Base-by-base conservation (phyloP, 2,888 invertebrate species). In the Drosophila suboccidentalis region DNA sequence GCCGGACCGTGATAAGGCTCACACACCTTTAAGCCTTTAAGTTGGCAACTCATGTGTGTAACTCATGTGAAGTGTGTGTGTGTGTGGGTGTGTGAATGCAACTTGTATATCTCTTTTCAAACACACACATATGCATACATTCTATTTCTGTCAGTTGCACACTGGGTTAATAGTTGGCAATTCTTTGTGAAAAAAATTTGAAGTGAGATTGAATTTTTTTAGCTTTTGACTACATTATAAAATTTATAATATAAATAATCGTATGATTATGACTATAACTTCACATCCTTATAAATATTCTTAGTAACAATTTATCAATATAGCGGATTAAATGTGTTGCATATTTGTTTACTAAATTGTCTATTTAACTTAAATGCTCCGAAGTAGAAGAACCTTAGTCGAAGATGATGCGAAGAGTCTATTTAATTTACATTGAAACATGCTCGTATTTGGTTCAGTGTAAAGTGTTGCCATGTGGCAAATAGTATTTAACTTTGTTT, bases 401-500 rank as follows among this genome's bases (percentile, higher is more conserved):
- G 22, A 22, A 4, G 22, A 22, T 22, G 22, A 3, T 22, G 22
- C 4, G 22, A 22, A 22, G 22, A 22, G 22, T 22, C 26, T 26
- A 6, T 26, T 26, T 1, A 43, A 15, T 29, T 47, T 10, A 29
- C 22, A 10, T 47, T n/a, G 32, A 34, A 8, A 26, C 6, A 26
- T 26, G 26, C 26, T 26, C 26, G 26, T 26, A 44, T 53, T 6
- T 32, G 11, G 9, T 26, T 51, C 74, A 78, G 32, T 75, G 75
- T 75, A 43, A 22, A 46, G 41, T 17, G 57, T 54, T 61, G 65
- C 62, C 65, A 69, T 64, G 67, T 73, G 75, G 86, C 74, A 75
- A 84, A 83, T 72, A 75, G 75, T 69, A 78, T 88, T 88, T 78
- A 86, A 78, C 87, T 75, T 70, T 86, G 80, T 80, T 80, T 86